Evolutionary conservation across 2,888 invertebrate species (phyloP).

Genomic region (Scaptomyza cyrtandrae): DNA sequence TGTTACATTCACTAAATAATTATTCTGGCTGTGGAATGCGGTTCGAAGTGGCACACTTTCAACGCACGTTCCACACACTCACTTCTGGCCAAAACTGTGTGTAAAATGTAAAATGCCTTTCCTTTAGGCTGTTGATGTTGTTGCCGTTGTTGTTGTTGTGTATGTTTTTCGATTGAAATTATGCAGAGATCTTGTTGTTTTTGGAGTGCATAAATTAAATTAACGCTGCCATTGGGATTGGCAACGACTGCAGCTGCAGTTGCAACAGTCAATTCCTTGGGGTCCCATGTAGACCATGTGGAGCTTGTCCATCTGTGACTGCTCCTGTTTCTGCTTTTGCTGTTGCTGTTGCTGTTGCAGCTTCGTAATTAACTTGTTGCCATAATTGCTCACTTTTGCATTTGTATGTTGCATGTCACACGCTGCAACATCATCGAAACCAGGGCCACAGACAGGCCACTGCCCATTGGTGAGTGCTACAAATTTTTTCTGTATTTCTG

Average conservation of each 20-base stretch:
- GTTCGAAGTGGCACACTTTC: slow-evolving; percentile 50
- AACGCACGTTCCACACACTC: slow-evolving; percentile 22
- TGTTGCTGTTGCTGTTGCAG: slow-evolving; percentile 5
- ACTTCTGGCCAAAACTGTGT: slow-evolving; percentile 31
- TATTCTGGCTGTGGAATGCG: slow-evolving; percentile 20
- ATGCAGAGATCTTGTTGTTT: slow-evolving; percentile 41
- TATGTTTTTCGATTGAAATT: slow-evolving; percentile 35
- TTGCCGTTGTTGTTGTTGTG: slow-evolving; percentile 2
- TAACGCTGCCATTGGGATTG: slow-evolving; percentile 44
- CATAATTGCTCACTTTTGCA: slow-evolving; percentile 80
- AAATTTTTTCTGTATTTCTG: slow-evolving; percentile 48
- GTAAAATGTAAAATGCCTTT: slow-evolving; percentile 55
- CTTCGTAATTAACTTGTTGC: slow-evolving; percentile 79
- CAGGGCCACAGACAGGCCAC: slow-evolving; percentile 7
- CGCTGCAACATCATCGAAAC: slow-evolving; percentile 39
- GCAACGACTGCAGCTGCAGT: slow-evolving; percentile 15
- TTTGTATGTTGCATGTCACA: slow-evolving; percentile 66
- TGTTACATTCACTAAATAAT: slow-evolving; percentile 11
- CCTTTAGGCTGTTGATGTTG: slow-evolving; percentile 27
- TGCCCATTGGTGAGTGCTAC: slow-evolving; percentile 44
- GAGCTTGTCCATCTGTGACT: slow-evolving; percentile 30
- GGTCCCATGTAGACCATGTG: slow-evolving; percentile 36
- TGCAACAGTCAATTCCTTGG: slow-evolving; percentile 43
- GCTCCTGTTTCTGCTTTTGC: slow-evolving; percentile 5
- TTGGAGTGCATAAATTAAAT: slow-evolving; percentile 69